Conservation (phyloP, 2,797 vertebrate species). For the Poecile montanus region DNA sequence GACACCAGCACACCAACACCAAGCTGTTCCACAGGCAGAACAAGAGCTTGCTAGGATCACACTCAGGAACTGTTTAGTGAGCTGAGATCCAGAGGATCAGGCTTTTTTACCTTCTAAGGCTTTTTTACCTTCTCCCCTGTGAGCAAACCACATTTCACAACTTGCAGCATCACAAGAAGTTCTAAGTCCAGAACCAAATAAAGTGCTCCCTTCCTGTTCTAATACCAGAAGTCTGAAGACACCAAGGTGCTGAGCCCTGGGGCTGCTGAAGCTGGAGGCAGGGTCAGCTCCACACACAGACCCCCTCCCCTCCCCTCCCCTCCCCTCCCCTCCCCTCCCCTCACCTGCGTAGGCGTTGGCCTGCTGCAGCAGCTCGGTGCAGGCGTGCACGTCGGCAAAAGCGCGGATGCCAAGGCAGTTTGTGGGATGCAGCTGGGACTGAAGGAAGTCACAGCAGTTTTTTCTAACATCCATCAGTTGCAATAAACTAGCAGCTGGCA, state of each 20-base stretch:
- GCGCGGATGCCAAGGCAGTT: conserved; percentile 96
- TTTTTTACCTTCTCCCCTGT: background rate
- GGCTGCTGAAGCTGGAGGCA: background rate
- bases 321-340: background rate
- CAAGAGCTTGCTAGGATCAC: background rate
- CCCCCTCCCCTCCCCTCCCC: conserved; percentile 44
- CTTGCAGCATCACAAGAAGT: background rate
- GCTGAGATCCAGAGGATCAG: background rate
- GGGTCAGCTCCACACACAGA: background rate
- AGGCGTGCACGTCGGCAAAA: conserved; percentile 93
- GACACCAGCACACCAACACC: rapidly evolving
- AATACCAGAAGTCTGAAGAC: background rate
- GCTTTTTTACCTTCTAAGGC: background rate
- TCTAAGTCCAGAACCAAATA: background rate
- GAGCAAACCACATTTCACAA: background rate
- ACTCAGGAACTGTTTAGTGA: background rate
- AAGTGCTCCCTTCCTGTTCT: background rate
- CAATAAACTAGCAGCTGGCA: conserved; percentile 92
- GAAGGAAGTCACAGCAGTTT: conserved; percentile 96
- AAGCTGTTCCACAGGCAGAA: background rate
- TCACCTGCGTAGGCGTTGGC: conserved; percentile 93
- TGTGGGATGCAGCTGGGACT: conserved; percentile 92
- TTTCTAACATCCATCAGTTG: conserved; percentile 95
- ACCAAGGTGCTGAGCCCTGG: rapidly evolving
- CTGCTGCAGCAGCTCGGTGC: conserved; percentile 89